Conservation (phyloP, 2,797 vertebrate genomes). For the Oceanodroma leucorhoa region DNA sequence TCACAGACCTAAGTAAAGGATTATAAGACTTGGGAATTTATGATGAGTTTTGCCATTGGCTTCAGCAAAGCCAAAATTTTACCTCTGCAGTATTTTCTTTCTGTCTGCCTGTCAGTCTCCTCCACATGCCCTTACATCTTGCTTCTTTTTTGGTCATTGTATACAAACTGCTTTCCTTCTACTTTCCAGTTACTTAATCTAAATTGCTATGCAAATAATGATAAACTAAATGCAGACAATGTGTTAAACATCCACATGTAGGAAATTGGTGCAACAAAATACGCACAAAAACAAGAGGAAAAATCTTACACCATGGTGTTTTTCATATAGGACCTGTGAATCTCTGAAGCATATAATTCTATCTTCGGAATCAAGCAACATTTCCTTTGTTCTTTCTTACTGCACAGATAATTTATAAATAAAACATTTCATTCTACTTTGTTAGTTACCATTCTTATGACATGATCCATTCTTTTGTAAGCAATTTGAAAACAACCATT, state of each 20-base stretch:
- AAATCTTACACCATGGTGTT: background rate
- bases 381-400: conserved; percentile 41
- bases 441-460: background rate
- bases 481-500: background rate
- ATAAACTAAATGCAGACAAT: background rate
- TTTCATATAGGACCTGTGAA: background rate
- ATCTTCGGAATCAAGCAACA: background rate
- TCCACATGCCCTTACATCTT: background rate
- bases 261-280: background rate
- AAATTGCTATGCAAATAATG: background rate
- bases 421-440: background rate
- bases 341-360: background rate
- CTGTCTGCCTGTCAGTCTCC: background rate
- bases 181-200: background rate
- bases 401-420: background rate
- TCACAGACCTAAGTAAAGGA: background rate
- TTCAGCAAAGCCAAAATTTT: background rate
- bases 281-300: background rate
- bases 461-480: background rate
- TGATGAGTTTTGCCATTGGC: background rate
- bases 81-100: background rate
- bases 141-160: background rate
- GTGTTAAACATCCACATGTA: background rate
- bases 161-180: background rate
- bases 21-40: background rate